Percentiles rank a stretch among this genome's conserved stretches.
Conservation (phyloP, 2,888 invertebrate genomes). For the Temnothorax ravouxi region DNA sequence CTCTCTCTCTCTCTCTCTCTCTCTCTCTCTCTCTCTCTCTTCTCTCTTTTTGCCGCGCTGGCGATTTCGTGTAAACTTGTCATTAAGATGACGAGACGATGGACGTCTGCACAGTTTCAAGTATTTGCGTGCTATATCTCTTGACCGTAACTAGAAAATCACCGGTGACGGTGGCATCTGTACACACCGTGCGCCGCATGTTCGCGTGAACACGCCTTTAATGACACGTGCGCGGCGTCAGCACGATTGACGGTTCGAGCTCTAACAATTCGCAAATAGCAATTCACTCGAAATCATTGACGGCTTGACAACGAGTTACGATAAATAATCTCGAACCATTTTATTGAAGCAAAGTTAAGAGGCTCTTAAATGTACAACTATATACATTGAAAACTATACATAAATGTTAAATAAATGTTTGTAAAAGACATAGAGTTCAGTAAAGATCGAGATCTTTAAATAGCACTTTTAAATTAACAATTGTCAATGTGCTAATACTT, state of each 20-base stretch:
- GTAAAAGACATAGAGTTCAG: background rate
- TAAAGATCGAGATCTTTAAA: background rate
- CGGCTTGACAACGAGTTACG: constrained; percentile 58
- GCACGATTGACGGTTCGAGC: constrained; percentile 77
- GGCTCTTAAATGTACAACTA: background rate
- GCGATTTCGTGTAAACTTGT: constrained; percentile 15
- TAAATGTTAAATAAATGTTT: background rate
- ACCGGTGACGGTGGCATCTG: background rate
- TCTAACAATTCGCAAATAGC: constrained; percentile 64
- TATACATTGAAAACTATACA: background rate
- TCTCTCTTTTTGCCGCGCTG: background rate
- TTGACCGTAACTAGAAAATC: constrained; percentile 34
- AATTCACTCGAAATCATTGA: constrained; percentile 69
- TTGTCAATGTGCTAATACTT: background rate
- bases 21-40: background rate
- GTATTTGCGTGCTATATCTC: constrained; percentile 27
- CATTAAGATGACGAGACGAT: background rate
- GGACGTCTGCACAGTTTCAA: constrained; percentile 2
- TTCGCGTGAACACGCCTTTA: constrained; percentile 38
- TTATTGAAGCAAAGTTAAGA: background rate
- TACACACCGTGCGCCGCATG: background rate
- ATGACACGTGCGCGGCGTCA: constrained; percentile 69
- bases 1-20: background rate
- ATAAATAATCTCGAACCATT: constrained; percentile 24
- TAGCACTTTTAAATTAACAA: background rate